A percentile compares a stretch with the other conserved stretches of the same genome.
Conservation (phyloP, 2,113 vertebrate genomes). For the Cavia porcellus region DNA sequence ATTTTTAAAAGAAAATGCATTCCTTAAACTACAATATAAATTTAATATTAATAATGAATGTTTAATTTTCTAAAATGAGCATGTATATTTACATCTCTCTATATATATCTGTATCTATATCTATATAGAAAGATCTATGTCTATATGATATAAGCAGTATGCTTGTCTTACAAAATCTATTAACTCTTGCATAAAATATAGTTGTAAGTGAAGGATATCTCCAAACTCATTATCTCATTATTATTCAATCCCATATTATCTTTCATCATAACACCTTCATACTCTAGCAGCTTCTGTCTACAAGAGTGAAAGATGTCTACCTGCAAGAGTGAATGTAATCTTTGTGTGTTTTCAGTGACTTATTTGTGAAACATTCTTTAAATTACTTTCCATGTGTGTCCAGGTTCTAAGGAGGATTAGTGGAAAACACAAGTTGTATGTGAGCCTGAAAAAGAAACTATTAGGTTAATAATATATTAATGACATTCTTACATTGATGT, state of each 20-base stretch:
- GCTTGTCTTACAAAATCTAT: background rate
- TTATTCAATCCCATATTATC: background rate
- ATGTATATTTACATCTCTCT: background rate
- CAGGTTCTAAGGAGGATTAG: background rate
- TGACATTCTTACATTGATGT: background rate
- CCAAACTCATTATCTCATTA: background rate
- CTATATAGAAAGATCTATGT: background rate
- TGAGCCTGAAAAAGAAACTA: background rate
- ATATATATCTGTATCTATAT: too few relatives aligned
- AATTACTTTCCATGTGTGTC: background rate
- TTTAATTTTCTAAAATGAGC: background rate
- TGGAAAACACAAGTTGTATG: background rate
- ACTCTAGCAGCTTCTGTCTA: too few relatives aligned
- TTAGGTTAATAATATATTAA: background rate
- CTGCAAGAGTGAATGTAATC: background rate
- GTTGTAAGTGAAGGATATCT: background rate
- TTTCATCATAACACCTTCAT: background rate
- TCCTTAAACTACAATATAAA: background rate
- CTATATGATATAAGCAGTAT: background rate
- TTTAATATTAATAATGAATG: background rate
- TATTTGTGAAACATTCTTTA: background rate
- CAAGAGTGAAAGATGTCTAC: background rate
- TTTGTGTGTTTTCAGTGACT: background rate
- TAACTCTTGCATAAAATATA: background rate
- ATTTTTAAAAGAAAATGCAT: background rate